Evolutionary conservation across 2,113 vertebrate species (phyloP).

Genomic region (Rhinoderma darwinii): DNA sequence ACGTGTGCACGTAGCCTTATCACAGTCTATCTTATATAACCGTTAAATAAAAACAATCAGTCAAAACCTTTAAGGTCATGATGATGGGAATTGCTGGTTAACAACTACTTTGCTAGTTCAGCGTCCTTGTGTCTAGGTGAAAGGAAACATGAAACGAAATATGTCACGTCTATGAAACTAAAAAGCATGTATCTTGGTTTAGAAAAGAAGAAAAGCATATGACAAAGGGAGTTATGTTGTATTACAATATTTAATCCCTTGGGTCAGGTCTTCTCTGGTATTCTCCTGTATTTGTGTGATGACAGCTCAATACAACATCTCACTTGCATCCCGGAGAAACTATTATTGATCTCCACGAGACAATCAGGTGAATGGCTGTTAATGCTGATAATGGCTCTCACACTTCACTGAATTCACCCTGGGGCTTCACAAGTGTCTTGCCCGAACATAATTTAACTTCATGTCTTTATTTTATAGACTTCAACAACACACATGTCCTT

Average conservation of each 20-base stretch:
- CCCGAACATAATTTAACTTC: conserved; percentile 41
- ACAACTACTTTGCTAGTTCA: no score
- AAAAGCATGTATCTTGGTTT: not conserved
- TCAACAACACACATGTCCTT: conserved; percentile 11
- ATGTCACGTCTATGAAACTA: not conserved
- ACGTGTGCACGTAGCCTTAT: no score
- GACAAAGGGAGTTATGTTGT: conserved; percentile 1
- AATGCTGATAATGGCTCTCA: conserved; percentile 56
- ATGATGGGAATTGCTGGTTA: no score
- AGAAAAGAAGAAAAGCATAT: not conserved
- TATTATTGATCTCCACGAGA: conserved; percentile 51
- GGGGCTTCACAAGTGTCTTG: conserved; percentile 27
- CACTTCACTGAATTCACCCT: conserved; percentile 50
- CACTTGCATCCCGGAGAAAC: conserved; percentile 52
- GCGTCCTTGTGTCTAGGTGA: no score
- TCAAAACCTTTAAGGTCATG: no score
- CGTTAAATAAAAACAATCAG: no score
- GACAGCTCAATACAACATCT: conserved; percentile 56
- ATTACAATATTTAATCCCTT: conserved; percentile 37
- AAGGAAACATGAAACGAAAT: no score
- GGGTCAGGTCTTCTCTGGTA: conserved; percentile 30
- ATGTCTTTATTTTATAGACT: conserved; percentile 37
- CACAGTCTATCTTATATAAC: no score
- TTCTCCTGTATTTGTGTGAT: conserved; percentile 40
- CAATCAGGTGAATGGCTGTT: conserved; percentile 57